Evolutionary conservation across 2,888 invertebrate genomes (phyloP), one percentile per base, ranked within the genome.

Genomic region (Drosophila conformis): DNA sequence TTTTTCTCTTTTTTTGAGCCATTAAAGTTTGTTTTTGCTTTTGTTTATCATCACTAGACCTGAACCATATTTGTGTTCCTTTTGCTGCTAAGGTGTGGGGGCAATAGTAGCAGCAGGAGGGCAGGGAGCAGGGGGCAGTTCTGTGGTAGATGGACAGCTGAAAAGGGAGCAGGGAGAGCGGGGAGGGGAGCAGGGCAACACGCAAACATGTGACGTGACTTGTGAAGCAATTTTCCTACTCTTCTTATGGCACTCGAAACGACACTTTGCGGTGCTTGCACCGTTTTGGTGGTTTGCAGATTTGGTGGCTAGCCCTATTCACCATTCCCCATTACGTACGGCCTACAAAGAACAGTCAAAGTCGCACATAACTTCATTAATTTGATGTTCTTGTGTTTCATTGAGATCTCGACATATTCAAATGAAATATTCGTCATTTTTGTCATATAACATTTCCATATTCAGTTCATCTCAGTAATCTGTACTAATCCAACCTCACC

Each of bases 21-120:
- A 83, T 86, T 83, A 86, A 82, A 83, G 85, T 79, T 71, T 65
- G 66, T 68, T 69, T 64, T 69, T 73, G 58, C 65, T 63, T 76
- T 68, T 79, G 68, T 68, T 71, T 85, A 73, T 68, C 67, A 59
- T 69, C 70, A 51, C 68, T 58, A 72, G 71, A 71, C 64, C 58
- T 53, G 60, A 49, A 53, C 68, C 58, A 35, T 56, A 49, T 48
- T 73, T 46, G 60, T 58, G 38, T 40, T 27, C 42, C 49, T 31
- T 33, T 60, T 38, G 29, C 40, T 38, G 46, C 29, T 36, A 38
- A n/a, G 35, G 21, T 25, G 33, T 0, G 27, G 21, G 36, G 13
- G 15, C 0, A 11, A 29, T 18, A 29, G 29, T 11, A 10, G n/a
- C 10, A 49, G 21, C 10, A 8, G 40, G 21, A 15, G 11, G 29